phyloP scores from a whole-genome alignment of 2,113 vertebrate species.

The Calyptomena viridis region DNA sequence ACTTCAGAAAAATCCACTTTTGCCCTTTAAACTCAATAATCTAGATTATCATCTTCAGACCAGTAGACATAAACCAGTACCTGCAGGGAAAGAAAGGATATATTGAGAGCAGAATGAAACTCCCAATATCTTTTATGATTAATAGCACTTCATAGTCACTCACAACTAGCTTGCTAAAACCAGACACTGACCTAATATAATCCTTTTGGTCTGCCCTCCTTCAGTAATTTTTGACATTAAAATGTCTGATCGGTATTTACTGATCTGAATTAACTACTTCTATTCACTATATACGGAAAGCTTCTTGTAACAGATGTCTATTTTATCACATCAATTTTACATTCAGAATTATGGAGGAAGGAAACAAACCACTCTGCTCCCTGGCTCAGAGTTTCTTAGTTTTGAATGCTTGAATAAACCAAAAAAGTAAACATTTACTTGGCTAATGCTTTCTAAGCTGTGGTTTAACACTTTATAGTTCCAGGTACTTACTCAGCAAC shows the following conservation, averaged over 20 bases:
- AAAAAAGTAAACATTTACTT: background rate
- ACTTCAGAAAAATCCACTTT: background rate
- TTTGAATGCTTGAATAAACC: constrained; percentile 21
- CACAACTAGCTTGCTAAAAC: background rate
- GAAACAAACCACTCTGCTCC: background rate
- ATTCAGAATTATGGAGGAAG: background rate
- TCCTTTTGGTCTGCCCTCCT: background rate
- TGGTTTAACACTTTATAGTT: background rate
- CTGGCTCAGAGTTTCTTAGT: background rate
- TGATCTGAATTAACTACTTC: background rate
- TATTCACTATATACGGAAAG: background rate
- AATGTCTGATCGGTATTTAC: background rate
- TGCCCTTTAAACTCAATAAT: background rate
- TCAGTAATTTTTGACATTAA: background rate
- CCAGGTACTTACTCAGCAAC: background rate
- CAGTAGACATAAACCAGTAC: background rate
- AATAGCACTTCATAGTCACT: background rate
- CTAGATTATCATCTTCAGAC: background rate
- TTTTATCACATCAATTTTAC: background rate
- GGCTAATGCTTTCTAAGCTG: background rate
- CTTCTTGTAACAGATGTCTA: background rate
- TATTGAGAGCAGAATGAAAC: background rate
- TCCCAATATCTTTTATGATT: background rate
- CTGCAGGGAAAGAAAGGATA: background rate
- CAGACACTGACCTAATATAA: background rate